Conservation (phyloP, 1,140 invertebrate species). For the Zophobas morio region DNA sequence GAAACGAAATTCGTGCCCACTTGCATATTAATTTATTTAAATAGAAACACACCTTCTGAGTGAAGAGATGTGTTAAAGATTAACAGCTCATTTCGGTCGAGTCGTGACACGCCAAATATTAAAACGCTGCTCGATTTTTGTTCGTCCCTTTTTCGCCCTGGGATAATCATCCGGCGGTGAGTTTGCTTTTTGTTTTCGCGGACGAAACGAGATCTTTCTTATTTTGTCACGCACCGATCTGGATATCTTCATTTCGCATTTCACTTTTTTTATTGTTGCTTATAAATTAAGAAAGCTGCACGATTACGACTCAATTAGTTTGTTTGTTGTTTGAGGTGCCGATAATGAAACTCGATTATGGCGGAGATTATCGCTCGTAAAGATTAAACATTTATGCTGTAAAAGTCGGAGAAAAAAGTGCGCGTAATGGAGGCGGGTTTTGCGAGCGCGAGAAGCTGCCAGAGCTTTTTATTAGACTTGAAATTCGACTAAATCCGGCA, state of each 20-base stretch:
- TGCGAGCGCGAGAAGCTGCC: not conserved
- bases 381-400: not conserved
- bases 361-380: not conserved
- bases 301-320: constrained; percentile 9
- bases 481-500: too few relatives aligned
- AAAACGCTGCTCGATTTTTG: not conserved
- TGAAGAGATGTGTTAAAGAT: constrained; percentile 10
- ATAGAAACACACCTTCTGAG: constrained; percentile 18
- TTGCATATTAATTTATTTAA: constrained; percentile 24
- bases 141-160: not conserved
- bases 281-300: constrained; percentile 28
- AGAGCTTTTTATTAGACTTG: not conserved
- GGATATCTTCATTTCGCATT: constrained; percentile 24
- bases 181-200: constrained; percentile 20
- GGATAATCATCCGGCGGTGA: constrained; percentile 12
- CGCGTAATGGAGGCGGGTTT: not conserved
- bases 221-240: constrained; percentile 23
- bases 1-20: constrained; percentile 3
- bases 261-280: constrained; percentile 10
- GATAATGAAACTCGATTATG: constrained; percentile 3
- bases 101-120: constrained; percentile 31
- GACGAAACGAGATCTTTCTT: not conserved
- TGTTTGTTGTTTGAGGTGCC: constrained; percentile 8
- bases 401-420: not conserved
- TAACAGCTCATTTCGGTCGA: constrained; percentile 25